Percentiles rank a stretch among this genome's conserved stretches.
Conservation (phyloP, 2,113 vertebrate genomes). For the Macquaria ambigua region DNA sequence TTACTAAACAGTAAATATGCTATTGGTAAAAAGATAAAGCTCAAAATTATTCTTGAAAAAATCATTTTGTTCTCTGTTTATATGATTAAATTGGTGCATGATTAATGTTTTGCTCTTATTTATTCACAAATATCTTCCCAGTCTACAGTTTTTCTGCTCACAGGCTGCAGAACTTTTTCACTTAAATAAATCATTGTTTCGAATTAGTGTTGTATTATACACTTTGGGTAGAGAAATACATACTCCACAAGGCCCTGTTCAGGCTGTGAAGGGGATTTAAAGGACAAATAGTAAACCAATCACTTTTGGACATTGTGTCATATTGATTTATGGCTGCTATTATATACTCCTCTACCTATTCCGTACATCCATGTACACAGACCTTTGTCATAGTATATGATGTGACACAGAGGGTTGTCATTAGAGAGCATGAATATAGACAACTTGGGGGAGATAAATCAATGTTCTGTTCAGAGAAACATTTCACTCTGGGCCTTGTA, state of each 20-base stretch:
- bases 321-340: conserved; percentile 71
- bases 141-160: conserved; percentile 20
- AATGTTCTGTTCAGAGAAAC: conserved; percentile 56
- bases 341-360: conserved; percentile 56
- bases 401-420: conserved; percentile 63
- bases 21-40: not conserved
- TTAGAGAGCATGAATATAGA: conserved; percentile 67
- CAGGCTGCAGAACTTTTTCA: conserved; percentile 18
- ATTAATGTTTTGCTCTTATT: conserved; percentile 52
- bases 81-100: conserved; percentile 60
- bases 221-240: conserved; percentile 10
- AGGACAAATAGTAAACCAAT: conserved; percentile 64
- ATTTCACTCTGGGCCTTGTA: conserved; percentile 57
- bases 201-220: conserved; percentile 44
- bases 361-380: conserved; percentile 59
- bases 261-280: conserved; percentile 48
- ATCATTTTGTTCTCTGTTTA: conserved; percentile 31
- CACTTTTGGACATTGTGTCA: conserved; percentile 60
- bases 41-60: conserved; percentile 26
- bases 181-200: conserved; percentile 56
- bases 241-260: conserved; percentile 26
- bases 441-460: conserved; percentile 66
- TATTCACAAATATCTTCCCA: conserved; percentile 38
- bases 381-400: conserved; percentile 50
- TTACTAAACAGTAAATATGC: conserved; percentile 19